Percentiles rank a stretch among this genome's conserved stretches.
These are phyloP conservation scores for Enteromius radiatus DNA, from an alignment of 2,797 vertebrate species.

Conservation along the genomic window DNA sequence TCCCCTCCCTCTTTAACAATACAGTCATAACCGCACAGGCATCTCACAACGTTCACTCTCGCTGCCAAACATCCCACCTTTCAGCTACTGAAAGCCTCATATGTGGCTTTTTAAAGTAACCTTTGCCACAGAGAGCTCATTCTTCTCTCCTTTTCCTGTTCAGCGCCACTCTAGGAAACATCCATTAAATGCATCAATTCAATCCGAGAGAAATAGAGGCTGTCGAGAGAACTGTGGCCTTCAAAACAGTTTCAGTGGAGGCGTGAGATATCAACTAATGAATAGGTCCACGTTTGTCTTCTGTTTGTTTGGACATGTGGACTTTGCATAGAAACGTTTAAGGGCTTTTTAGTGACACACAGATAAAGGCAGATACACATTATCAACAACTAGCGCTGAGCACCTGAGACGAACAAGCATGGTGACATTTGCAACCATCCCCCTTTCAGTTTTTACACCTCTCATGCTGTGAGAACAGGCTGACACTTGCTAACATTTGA, in stretches of 20 bases:
- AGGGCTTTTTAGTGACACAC: conserved; percentile 21
- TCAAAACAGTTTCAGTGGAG: conserved; percentile 30
- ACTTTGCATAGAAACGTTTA: conserved; percentile 20
- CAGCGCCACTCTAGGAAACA: conserved; percentile 33
- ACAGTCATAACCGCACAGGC: conserved; percentile 32
- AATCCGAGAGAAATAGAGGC: conserved; percentile 42
- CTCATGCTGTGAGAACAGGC: conserved; percentile 32
- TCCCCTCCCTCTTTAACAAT: conserved; percentile 12
- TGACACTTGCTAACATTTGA: conserved; percentile 54
- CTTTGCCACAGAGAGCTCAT: conserved; percentile 31
- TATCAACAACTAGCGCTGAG: conserved; percentile 19
- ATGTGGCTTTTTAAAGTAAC: conserved; percentile 48
- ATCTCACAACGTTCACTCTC: conserved; percentile 38
- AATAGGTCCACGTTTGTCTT: conserved; percentile 35
- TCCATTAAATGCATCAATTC: conserved; percentile 50
- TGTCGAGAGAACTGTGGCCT: conserved; percentile 29
- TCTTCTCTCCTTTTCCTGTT: conserved; percentile 31
- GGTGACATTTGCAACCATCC: conserved; percentile 52
- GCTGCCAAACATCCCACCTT: conserved; percentile 37
- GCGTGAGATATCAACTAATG: conserved; percentile 33
- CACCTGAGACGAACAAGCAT: conserved; percentile 21
- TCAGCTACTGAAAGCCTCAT: conserved; percentile 42
- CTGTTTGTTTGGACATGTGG: conserved; percentile 19
- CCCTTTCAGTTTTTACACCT: conserved; percentile 40
- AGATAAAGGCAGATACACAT: conserved; percentile 13